These are phyloP conservation scores for Diarsia rubi DNA, from an alignment of 2,888 invertebrate species.

Conservation along the genomic window DNA sequence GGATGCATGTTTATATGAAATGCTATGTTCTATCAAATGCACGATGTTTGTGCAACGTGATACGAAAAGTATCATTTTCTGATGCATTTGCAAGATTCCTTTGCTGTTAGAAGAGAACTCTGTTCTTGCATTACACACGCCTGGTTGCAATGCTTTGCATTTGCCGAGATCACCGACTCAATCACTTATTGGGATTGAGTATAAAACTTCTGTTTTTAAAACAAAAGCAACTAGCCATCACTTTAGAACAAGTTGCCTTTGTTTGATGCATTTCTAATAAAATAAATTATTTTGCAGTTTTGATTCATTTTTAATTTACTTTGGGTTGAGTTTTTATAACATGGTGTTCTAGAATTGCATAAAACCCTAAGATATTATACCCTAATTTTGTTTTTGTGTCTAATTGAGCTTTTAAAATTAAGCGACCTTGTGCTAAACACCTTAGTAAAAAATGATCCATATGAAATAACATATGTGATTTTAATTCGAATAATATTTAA, in stretches of 20 bases:
- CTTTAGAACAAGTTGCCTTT: slow-evolving; percentile 52
- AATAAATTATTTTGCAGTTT: slow-evolving; percentile 60
- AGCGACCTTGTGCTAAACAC: slow-evolving; percentile 68
- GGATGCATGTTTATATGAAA: slow-evolving; percentile 76
- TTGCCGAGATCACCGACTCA: slow-evolving; percentile 80
- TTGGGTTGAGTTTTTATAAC: slow-evolving; percentile 73
- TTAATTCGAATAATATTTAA: slow-evolving; percentile 36
- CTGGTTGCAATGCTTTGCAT: slow-evolving; percentile 90
- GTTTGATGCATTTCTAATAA: slow-evolving; percentile 57
- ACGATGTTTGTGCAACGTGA: slow-evolving; percentile 80
- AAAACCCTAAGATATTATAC: slow-evolving; percentile 59
- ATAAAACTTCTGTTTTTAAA: slow-evolving; percentile 53
- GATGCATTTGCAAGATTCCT: slow-evolving; percentile 78
- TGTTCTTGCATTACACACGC: slow-evolving; percentile 83
- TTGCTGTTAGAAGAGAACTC: slow-evolving; percentile 75
- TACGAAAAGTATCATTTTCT: slow-evolving; percentile 65
- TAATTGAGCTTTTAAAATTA: slow-evolving; percentile 74
- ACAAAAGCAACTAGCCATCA: slow-evolving; percentile 59
- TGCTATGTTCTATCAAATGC: slow-evolving; percentile 77
- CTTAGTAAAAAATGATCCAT: slow-evolving; percentile 60
- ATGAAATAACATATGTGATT: slow-evolving; percentile 69
- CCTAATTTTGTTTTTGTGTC: slow-evolving; percentile 74
- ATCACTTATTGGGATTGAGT: slow-evolving; percentile 69
- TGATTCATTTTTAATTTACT: slow-evolving; percentile 56
- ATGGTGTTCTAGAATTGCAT: slow-evolving; percentile 69